Evolutionary conservation across 2,888 invertebrate species (phyloP), one percentile per base, ranked within the genome.

Genomic region (Keiferia lycopersicella): DNA sequence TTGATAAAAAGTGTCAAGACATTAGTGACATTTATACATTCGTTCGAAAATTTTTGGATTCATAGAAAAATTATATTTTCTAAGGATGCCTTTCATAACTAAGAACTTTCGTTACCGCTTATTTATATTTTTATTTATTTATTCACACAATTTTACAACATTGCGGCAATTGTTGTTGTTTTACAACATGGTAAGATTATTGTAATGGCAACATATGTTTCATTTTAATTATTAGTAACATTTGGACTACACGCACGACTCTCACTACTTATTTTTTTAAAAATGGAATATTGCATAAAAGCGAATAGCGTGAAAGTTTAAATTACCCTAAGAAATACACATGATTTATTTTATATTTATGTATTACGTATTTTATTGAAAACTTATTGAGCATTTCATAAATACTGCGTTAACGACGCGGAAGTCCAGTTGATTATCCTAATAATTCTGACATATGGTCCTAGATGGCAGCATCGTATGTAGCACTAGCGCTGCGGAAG

Each of bases 401-500:
- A 45, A 3, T 6, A 45, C n/a, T n/a, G 16, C n/a, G n/a, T 11
- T n/a, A 45, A 16, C 1, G n/a, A 45, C 3, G 11, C 30, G 56
- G 56, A 56, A 56, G 16, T 56, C 2, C 34, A 30, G 34, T 53
- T 22, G 14, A 6, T 7, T 6, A n/a, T 10, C 34, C 8, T 34
- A 34, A 16, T 26, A 34, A 34, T 56, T 56, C 34, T 7, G n/a
- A 34, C 16, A 4, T n/a, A 67, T 16, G 63, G 4, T 30, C 38
- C 64, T 68, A 69, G 66, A 34, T 65, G 62, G 39, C 63, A 48
- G 34, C 64, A 56, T 2, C 1, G 8, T 67, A 62, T 62, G 67
- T 66, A 56, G 68, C 67, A 74, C 68, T 66, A 79, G 84, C 88
- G 88, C 86, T 76, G 67, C 71, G 68, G 45, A 69, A 69, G 45